Evolutionary conservation across 2,113 vertebrate genomes (phyloP), one percentile per base, ranked within the genome.

Genomic region (Ovibos moschatus): DNA sequence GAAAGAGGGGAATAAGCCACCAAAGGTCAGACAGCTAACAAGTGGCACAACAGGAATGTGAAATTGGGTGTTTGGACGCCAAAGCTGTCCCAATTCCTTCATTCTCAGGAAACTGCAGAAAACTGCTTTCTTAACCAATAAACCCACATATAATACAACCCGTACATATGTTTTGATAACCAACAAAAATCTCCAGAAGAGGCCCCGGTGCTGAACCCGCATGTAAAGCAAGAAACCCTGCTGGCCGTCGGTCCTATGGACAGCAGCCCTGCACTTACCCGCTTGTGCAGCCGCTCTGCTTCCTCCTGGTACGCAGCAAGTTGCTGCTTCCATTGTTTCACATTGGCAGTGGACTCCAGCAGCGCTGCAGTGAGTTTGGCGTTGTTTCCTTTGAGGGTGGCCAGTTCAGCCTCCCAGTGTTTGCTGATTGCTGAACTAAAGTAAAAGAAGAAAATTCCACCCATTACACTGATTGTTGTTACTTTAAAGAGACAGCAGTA

Each of bases 251-350:
- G 6, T 45, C 6, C 53, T 53, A 40, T 0, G 33, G 60, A 9
- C 6, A 57, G 55, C 76, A 94, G 53, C 89, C 25, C n/a, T 9
- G 91, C 36, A 91, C 95, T 3, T 96, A 99, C 99, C 98, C 99
- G 98, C 98, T 99, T 99, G 98, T 99, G 99, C 97, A 99, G 99
- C 97, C 99, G 99, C 97, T 99, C 99, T 62, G 99, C 99, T 99
- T 99, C 99, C 97, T 99, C 99, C 98, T 99, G 99, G 98, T 99
- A 99, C 0, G 99, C 99, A 50, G 99, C 99, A 97, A 99, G 99
- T 91, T 99, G 99, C 95, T 99, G 99, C 96, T 99, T 99, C 99
- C 99, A 99, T 99, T 99, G 99, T 99, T 99, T 99, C 95, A 99
- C 99, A 2, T 99, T 99, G 99, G 99, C 99, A 97, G 99, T 99